Conservation (phyloP, 2,888 invertebrate species). For the Rotaria socialis region DNA sequence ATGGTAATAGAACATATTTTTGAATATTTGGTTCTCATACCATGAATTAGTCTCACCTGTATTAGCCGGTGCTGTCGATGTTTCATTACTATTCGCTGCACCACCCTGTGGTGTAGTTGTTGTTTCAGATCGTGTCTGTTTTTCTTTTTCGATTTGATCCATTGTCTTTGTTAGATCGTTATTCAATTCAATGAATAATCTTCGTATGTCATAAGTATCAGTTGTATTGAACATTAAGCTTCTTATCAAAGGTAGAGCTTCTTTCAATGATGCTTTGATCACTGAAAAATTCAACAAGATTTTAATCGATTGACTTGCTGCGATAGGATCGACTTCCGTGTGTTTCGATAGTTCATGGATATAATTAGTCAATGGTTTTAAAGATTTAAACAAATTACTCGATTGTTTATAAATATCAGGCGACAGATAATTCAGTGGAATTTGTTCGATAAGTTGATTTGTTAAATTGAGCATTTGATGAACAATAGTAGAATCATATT, state of each 20-base stretch:
- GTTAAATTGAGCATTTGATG: not conserved
- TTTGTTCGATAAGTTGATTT: not conserved
- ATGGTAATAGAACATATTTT: no score
- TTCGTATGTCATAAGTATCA: not conserved
- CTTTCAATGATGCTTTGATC: not conserved
- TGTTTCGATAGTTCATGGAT: not conserved
- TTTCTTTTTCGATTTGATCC: no score
- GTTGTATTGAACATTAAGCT: not conserved
- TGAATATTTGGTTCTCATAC: no score
- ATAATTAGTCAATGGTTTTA: not conserved
- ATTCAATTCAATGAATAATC: not conserved
- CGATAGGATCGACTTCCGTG: not conserved
- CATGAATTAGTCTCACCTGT: no score
- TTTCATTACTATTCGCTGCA: no score
- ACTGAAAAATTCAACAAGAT: not conserved
- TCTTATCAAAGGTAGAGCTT: not conserved
- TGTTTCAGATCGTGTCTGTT: no score
- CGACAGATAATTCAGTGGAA: not conserved
- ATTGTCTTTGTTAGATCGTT: not conserved
- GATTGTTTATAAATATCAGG: not conserved
- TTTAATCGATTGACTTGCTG: not conserved
- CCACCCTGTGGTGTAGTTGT: no score
- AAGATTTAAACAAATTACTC: not conserved
- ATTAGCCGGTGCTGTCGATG: no score
- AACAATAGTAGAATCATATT: constrained; percentile 1